These are phyloP conservation scores for Palaemon carinicauda DNA, from an alignment of 1,140 invertebrate genomes.

Conservation along the genomic window DNA sequence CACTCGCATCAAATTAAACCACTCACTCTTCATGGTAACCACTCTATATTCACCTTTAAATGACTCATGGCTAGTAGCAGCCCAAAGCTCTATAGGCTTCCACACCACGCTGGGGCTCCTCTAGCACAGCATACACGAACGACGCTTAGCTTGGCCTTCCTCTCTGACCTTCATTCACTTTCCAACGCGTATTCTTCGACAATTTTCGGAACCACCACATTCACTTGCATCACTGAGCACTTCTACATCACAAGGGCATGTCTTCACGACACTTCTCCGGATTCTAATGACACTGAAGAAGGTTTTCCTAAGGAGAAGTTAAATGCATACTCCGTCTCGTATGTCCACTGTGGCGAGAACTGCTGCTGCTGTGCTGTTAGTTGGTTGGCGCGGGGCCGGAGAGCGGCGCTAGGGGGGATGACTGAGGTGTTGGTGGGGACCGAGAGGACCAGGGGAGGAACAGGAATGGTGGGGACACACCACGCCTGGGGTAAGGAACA, in stretches of 20 bases:
- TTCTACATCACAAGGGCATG: conserved; percentile 16
- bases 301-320: neutral
- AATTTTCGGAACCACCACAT: neutral
- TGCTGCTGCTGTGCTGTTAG: neutral
- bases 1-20: neutral
- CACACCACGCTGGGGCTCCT: conserved; percentile 15
- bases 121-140: neutral
- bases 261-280: neutral
- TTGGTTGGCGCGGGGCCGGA: conserved; percentile 35
- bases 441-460: neutral
- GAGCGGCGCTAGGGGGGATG: conserved; percentile 28
- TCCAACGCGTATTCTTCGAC: neutral
- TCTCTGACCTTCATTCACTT: conserved; percentile 35
- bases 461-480: neutral
- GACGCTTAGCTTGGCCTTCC: neutral
- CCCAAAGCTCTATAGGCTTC: neutral
- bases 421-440: neutral
- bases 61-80: neutral
- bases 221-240: conserved; percentile 23
- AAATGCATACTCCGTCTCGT: conserved; percentile 5
- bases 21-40: neutral
- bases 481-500: neutral
- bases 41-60: conserved; percentile 20
- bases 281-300: neutral
- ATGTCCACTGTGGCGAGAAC: conserved; percentile 37